Conservation (phyloP, 2,113 vertebrate genomes). For the Gymnocephalus cernua region DNA sequence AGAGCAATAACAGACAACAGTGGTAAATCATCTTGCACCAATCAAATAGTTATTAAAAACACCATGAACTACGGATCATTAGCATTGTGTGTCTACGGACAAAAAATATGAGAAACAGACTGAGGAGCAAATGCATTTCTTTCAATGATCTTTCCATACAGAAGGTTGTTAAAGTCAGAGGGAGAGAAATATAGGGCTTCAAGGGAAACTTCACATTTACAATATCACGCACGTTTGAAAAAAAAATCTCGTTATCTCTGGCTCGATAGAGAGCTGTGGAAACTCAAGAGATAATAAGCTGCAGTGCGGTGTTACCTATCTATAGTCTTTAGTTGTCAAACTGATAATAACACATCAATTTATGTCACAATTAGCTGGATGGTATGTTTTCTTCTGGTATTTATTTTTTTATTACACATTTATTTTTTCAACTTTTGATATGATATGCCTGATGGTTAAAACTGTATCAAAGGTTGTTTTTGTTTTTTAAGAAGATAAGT, state of each 20-base stretch:
- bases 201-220: conserved; percentile 22
- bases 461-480: not conserved
- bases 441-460: not conserved
- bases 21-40: conserved; percentile 48
- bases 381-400: not conserved
- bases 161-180: conserved; percentile 29
- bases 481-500: not conserved
- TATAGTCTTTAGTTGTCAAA: not conserved
- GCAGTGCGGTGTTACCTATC: not conserved
- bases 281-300: not conserved
- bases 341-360: not conserved
- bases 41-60: conserved; percentile 67
- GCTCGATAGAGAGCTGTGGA: not conserved
- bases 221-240: conserved; percentile 9
- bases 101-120: conserved; percentile 32
- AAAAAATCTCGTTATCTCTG: not conserved
- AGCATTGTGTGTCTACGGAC: conserved; percentile 23
- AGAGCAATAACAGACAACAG: conserved; percentile 45
- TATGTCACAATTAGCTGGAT: not conserved
- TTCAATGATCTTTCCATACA: conserved; percentile 35
- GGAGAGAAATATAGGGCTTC: conserved; percentile 9
- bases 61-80: conserved; percentile 39
- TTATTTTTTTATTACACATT: not conserved
- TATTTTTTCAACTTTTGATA: not conserved
- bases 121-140: conserved; percentile 11